Base-by-base conservation (phyloP, 1,140 invertebrate species). In the Holotrichia oblita region DNA sequence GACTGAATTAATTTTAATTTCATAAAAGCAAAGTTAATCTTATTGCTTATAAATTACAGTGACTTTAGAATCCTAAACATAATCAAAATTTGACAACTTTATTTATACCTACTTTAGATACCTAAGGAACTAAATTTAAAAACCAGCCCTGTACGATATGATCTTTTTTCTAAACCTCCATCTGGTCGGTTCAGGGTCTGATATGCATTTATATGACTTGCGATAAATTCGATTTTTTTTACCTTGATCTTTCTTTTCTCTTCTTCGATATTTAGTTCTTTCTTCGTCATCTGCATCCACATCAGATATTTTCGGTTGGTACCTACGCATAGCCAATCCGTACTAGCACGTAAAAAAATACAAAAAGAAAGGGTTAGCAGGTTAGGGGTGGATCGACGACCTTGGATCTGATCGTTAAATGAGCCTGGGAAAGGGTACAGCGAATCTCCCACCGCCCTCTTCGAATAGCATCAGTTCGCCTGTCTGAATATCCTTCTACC, bases 401-500 rank as follows among this genome's bases (percentile, higher is more conserved):
- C 80, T 81, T 80, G 80, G 77, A 81, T 77, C 41, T 40, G 78
- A 69, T 79, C 69, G 77, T 78, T 78, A 78, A 78, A 76, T 76
- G 55, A 73, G 82, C 82, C 78, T 82, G 82, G 82, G 82, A 82
- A 82, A 83, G 78, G 76, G 82, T 78, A 73, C 73, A 42, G 78
- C 78, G 73, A 83, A 82, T 81, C 79, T 79, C 72, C 81, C 77
- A 61, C 79, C 82, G 79, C 81, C 76, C 78, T 75, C 74, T 77
- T 74, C 44, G 10, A 34, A 34, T 17, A 6, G 48, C 61, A 69
- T 34, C 61, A 61, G 59, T 44, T 14, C 42, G 8, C 14, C 42
- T 9, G 9, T 14, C 14, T 55, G 14, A 6, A 55, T 17, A 6
- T 6, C 17, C 48, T 55, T 14, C 48, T 17, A 17, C 48, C 48